These are phyloP conservation scores for Strix aluco DNA, from an alignment of 2,113 vertebrate species.

Conservation along the genomic window DNA sequence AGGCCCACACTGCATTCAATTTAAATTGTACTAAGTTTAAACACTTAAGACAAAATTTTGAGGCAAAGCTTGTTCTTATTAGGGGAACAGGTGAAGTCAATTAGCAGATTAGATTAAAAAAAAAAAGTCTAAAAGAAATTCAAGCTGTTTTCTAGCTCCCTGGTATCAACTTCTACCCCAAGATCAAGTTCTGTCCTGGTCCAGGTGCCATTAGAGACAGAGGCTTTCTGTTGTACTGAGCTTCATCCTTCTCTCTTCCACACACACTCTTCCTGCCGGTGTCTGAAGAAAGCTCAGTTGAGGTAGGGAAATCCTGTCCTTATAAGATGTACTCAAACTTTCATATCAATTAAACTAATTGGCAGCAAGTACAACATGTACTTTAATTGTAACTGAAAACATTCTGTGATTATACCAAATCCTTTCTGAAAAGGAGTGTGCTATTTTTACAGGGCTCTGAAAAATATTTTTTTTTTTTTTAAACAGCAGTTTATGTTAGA, in stretches of 20 bases:
- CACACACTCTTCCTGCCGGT: neutral
- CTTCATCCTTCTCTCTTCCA: neutral
- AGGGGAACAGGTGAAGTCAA: neutral
- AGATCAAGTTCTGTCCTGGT: neutral
- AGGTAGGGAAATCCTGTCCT: neutral
- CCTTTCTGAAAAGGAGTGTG: neutral
- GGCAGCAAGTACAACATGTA: neutral
- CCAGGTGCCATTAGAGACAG: neutral
- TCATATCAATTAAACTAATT: conserved; percentile 46
- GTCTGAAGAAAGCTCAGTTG: neutral
- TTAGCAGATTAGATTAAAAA: neutral
- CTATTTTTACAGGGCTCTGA: neutral
- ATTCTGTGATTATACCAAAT: neutral
- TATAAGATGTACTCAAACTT: neutral
- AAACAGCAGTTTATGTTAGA: neutral
- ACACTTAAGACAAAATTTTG: neutral
- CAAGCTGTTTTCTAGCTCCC: neutral
- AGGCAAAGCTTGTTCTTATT: neutral
- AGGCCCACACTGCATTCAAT: neutral
- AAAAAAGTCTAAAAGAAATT: neutral
- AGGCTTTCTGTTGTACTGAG: neutral
- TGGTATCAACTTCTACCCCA: neutral
- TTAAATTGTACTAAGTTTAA: neutral
- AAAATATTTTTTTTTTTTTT: neutral
- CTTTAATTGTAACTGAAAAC: neutral